Conservation (phyloP, 2,113 vertebrate genomes). For the Andinoacara biseriatus region DNA sequence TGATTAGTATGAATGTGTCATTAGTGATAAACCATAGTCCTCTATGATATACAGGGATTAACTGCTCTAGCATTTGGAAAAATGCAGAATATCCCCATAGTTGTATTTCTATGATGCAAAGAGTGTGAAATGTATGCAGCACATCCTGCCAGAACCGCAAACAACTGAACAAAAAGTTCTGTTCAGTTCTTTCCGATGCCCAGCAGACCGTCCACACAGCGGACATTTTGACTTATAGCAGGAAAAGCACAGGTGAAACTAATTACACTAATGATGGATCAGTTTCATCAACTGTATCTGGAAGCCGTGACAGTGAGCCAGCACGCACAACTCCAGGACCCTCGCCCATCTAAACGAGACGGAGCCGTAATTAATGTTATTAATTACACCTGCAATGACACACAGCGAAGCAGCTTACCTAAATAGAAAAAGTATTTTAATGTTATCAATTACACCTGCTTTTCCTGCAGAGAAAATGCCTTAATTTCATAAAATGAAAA, state of each 20-base stretch:
- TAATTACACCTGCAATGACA: constrained; percentile 2
- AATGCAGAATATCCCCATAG: background rate
- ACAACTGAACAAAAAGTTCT: background rate
- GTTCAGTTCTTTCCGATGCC: background rate
- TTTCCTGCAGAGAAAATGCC: background rate
- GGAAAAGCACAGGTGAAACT: constrained; percentile 7
- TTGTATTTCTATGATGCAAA: background rate
- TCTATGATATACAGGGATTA: background rate
- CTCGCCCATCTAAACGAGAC: background rate
- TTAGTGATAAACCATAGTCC: background rate
- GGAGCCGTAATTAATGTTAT: background rate
- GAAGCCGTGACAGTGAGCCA: constrained; percentile 5
- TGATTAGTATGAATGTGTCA: constrained; percentile 2
- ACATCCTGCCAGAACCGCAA: background rate
- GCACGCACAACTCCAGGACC: background rate
- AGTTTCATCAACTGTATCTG: background rate
- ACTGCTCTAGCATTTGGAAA: background rate
- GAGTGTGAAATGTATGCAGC: background rate
- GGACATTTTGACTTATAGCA: constrained; percentile 8
- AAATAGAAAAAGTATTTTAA: background rate
- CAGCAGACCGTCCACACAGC: background rate
- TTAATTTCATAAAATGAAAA: background rate
- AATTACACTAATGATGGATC: constrained; percentile 20
- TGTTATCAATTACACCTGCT: background rate
- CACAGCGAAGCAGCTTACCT: background rate